These are phyloP conservation scores for Byasa hedistus DNA, from an alignment of 2,888 invertebrate genomes.

Conservation along the genomic window DNA sequence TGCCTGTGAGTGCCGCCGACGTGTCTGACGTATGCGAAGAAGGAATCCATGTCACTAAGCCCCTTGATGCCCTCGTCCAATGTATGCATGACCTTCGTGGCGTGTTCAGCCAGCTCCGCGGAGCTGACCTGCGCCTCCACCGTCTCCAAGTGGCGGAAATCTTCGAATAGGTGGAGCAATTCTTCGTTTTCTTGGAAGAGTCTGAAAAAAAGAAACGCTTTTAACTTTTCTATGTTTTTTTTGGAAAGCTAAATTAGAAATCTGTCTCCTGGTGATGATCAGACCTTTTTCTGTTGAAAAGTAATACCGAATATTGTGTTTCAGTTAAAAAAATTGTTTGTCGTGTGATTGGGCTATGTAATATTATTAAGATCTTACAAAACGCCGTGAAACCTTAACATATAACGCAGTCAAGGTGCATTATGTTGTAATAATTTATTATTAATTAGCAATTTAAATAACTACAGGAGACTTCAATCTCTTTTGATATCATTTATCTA, in stretches of 20 bases:
- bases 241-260: neutral
- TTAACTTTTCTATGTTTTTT: neutral
- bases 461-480: no score
- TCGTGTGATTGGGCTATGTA: no score
- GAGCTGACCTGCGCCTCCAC: slow-evolving; percentile 88
- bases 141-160: slow-evolving; percentile 87
- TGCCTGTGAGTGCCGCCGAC: slow-evolving; percentile 90
- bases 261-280: no score
- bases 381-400: no score
- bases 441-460: no score
- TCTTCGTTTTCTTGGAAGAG: slow-evolving; percentile 92
- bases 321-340: no score
- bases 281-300: no score
- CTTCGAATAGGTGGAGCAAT: slow-evolving; percentile 86
- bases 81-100: slow-evolving; percentile 92
- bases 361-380: no score
- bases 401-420: no score
- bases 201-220: slow-evolving; percentile 68
- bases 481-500: no score
- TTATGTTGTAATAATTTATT: no score
- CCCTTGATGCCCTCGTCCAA: slow-evolving; percentile 92
- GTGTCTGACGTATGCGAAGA: slow-evolving; percentile 88
- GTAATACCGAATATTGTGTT: no score
- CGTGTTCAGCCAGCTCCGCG: slow-evolving; percentile 91
- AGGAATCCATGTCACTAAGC: slow-evolving; percentile 89